Evolutionary conservation across 2,113 vertebrate species (phyloP), one percentile per base, ranked within the genome.

Genomic region (Alligator mississippiensis): DNA sequence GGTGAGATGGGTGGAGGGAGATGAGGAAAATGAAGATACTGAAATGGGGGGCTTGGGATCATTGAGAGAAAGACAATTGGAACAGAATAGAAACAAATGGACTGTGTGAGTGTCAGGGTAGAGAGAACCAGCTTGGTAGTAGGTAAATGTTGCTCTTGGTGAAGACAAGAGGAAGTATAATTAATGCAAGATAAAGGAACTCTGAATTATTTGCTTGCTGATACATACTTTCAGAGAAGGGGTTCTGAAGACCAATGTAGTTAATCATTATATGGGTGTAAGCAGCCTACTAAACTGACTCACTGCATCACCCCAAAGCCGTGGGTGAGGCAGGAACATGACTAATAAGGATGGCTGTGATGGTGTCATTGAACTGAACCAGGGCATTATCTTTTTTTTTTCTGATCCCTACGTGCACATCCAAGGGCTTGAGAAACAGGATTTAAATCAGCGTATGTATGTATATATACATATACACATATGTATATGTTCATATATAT

Each of bases 141-240:
- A 12, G 24, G 30, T 22, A 30, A 11, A 2, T 11, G 81, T n/a
- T 8, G 11, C 1, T 19, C 61, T 77, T 85, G 19, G 30, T 38
- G 80, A 82, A 88, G 93, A 82, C n/a, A 55, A 80, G 16, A 63
- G 54, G 17, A 66, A 24, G 47, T 88, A 11, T 57, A 80, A 92
- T 84, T 30, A 75, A 1, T 9, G 4, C 0, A 1, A 55, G 24
- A 34, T 19, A 80, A 77, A 64, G 88, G 57, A 57, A 90, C 55
- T 59, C 59, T 80, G 22, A 87, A 94, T 80, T 55, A 14, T 28
- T 90, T 77, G 62, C 47, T 18, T 78, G 15, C 17, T n/a, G 58
- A 18, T n/a, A 90, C 24, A 10, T n/a, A 9, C 82, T 95, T 84
- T 70, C 64, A 38, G 4, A 13, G 55, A 38, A 72, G 17, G 16